Evolutionary conservation across 2,888 invertebrate genomes (phyloP), one percentile per base, ranked within the genome.

Genomic region (Drosophila picticornis): DNA sequence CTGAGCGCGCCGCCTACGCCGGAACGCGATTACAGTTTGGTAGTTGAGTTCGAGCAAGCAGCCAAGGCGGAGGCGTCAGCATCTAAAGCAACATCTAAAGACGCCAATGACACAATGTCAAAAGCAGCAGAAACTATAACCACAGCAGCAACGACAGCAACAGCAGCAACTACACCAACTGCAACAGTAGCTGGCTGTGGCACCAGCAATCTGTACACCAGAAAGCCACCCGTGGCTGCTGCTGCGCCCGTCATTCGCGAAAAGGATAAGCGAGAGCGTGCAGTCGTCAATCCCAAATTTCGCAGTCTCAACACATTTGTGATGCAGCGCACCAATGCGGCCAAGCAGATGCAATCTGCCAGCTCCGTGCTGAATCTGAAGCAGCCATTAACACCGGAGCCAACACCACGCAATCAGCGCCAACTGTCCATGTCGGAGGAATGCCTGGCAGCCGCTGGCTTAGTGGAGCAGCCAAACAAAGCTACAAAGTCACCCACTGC

Each of bases 401-500:
- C 96, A 10, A 95, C 95, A 0, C 96, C 96, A 1, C 94, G 96
- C 56, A 87, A 84, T n/a, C 91, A 85, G n/a, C 94, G 96, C 82
- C 95, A 95, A 64, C 94, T 97, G 78, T 97, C 97, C 0, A 89
- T 96, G 70, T 97, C 97, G 1, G 96, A 96, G 75, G 97, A 97
- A 85, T 96, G 96, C 90, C 93, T 97, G 67, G 81, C 91, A 9
- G 88, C 86, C 22, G 84, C 84, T 50, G 85, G 74, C 0, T 32
- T 80, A 16, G 38, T 43, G 22, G 87, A 83, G 2, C 57, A 51
- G 25, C 59, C 67, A 50, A 86, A 71, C 55, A 92, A 91, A 11
- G 25, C 50, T 4, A 1, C 58, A 53, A 81, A 83, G 25, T 64
- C 75, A 0, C 72, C 73, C 0, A 77, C 76, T 5, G 73, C 83